Conservation (phyloP, 2,888 invertebrate species). For the Thymelicus acteon region DNA sequence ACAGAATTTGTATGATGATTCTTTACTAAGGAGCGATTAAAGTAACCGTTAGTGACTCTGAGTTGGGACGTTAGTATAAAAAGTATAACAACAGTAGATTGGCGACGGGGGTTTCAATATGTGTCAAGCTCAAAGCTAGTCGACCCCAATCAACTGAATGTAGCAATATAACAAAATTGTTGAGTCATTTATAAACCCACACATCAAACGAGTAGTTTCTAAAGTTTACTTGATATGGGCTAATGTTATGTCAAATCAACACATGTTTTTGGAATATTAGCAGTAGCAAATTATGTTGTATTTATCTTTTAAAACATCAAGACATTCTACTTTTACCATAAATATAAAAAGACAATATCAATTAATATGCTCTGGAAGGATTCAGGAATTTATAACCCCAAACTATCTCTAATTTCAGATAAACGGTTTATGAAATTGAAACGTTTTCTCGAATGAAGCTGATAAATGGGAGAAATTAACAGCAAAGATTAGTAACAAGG, state of each 20-base stretch:
- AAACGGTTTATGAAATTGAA: background rate
- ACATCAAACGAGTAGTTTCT: background rate
- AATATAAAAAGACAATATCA: no score
- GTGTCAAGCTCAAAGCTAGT: conserved; percentile 19
- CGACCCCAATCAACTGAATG: conserved; percentile 11
- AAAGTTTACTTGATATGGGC: background rate
- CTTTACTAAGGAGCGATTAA: no score
- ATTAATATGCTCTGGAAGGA: no score
- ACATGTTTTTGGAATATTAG: no score
- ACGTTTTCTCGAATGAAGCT: background rate
- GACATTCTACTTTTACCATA: no score
- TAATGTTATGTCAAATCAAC: background rate
- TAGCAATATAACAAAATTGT: conserved; percentile 13
- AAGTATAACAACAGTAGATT: background rate
- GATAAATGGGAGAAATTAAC: background rate
- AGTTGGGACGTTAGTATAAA: no score
- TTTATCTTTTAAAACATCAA: no score
- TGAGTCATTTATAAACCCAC: conserved; percentile 2
- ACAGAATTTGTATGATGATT: no score
- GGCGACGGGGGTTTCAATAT: background rate
- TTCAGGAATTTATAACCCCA: no score
- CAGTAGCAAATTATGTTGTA: no score
- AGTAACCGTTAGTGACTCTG: no score
- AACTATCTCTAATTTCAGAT: no score
- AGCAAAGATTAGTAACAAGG: conserved; percentile 34